Conservation (phyloP, 35 echinoderm and acorn worm species). For the Strongylocentrotus purpuratus region DNA sequence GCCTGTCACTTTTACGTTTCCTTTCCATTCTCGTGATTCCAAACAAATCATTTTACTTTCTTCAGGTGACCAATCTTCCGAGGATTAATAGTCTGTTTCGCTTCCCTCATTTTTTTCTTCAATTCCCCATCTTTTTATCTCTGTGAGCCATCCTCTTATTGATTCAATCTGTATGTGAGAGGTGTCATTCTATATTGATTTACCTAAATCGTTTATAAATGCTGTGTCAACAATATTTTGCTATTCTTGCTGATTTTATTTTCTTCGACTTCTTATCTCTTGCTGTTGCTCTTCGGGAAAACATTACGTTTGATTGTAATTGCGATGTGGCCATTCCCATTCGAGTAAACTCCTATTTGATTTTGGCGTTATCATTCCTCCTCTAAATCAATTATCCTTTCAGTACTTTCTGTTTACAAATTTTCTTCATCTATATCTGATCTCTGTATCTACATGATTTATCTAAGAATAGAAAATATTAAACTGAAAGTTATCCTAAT, state of each 20-base stretch:
- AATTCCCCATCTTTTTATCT: background rate
- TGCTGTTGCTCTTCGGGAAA: too few species aligned
- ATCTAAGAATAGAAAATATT: too few species aligned
- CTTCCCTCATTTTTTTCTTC: background rate
- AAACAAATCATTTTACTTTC: background rate
- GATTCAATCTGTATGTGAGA: background rate
- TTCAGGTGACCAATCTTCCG: background rate
- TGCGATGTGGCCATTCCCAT: too few species aligned
- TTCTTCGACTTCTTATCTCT: background rate
- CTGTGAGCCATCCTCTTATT: background rate
- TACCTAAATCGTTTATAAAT: background rate
- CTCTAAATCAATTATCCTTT: too few species aligned
- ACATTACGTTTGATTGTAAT: too few species aligned
- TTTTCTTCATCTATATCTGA: too few species aligned
- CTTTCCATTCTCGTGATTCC: background rate
- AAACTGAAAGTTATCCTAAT: too few species aligned
- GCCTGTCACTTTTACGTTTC: background rate
- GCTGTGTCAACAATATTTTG: background rate
- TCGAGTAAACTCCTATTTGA: too few species aligned
- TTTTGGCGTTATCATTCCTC: too few species aligned
- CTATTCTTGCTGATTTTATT: background rate
- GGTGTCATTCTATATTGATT: background rate
- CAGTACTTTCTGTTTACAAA: too few species aligned
- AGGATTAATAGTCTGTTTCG: slow-evolving; percentile 13
- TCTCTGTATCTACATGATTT: too few species aligned